Evolutionary conservation across 2,113 vertebrate genomes (phyloP), one percentile per base, ranked within the genome.

Genomic region (Bubo bubo): DNA sequence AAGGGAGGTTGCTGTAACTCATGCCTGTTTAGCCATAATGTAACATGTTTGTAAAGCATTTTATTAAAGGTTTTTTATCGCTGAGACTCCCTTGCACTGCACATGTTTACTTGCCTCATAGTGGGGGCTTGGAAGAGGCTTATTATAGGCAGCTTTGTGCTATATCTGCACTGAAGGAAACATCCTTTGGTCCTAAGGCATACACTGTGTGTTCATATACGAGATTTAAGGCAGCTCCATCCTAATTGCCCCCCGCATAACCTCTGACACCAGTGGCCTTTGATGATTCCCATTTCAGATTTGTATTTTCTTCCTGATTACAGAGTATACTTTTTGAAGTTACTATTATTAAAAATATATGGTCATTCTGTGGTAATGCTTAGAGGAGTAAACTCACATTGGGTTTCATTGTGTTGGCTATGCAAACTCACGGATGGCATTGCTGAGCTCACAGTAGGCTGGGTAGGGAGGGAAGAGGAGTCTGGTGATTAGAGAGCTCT

Each of bases 201-300:
- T 16, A 17, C 3, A 1, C 28, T 27, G 16, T 14, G 20, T 20
- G 21, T 8, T 90, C 21, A 18, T 30, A 17, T 7, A 34, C 0
- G 0, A 79, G 9, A 15, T 72, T 90, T 82, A 81, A 71, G 58
- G 23, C 41, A 53, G 13, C 60, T 66, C 43, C 12, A 1, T 22
- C 20, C 49, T 73, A 16, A 27, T 9, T 74, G 17, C 5, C 32
- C 23, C 70, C 39, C 71, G 28, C 14, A 22, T 22, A 22, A 49
- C 16, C n/a, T 64, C 35, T 72, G 49, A n/a, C 5, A 15, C 4
- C 2, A 26, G 24, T 18, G 12, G 34, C 24, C 23, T 86, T 73
- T 60, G 22, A 11, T 0, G 0, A 88, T 45, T 55, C 43, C 20
- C 2, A 9, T 67, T 72, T 81, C 60, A 56, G 26, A 39, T n/a